Base-by-base conservation (phyloP, 2,888 invertebrate species). In the Synergus itoensis region DNA sequence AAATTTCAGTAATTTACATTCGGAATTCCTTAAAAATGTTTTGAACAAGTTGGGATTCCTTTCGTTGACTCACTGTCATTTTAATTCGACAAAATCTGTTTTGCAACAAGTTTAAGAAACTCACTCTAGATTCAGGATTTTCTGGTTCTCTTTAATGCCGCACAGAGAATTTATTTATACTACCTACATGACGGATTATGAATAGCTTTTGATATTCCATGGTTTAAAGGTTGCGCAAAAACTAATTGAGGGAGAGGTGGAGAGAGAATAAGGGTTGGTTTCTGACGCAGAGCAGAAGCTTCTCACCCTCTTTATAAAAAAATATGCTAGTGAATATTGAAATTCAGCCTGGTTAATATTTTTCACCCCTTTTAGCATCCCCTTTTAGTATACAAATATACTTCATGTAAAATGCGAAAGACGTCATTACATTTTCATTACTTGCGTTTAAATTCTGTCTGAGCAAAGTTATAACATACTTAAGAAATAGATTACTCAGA, bases 211-310 rank as follows among this genome's bases (percentile, higher is more conserved):
- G 28, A 28, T 28, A 28, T 28, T 28, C 3, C 3, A 28, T 3
- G 28, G 28, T 28, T 36, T 36, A 36, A 36, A 5, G 5, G 5
- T 36, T 7, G 7, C 7, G 16, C 14, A 48, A n/a, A 48, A n/a
- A 4, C 16, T 16, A 48, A 48, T 48, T 14, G 14, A 3, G 21
- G 16, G 16, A 16, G 48, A 16, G 48, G 48, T 4, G 1, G 48
- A 16, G 48, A 14, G 0, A 1, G n/a, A 2, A 4, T 8, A n/a
- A 28, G 81, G 82, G 79, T 79, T 81, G 81, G 84, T 85, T 85
- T 83, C 85, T 87, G 87, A 87, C 84, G 87, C 87, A 86, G 84
- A 79, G n/a, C 67, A 43, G 12, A 41, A 67, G 43, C 67, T 67
- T 45, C 21, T 14, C 43, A 67, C 18, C 45, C 67, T 43, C 67